Evolutionary conservation across 2,888 invertebrate genomes (phyloP), one percentile per base, ranked within the genome.

Genomic region (Rhodophaea formosa): DNA sequence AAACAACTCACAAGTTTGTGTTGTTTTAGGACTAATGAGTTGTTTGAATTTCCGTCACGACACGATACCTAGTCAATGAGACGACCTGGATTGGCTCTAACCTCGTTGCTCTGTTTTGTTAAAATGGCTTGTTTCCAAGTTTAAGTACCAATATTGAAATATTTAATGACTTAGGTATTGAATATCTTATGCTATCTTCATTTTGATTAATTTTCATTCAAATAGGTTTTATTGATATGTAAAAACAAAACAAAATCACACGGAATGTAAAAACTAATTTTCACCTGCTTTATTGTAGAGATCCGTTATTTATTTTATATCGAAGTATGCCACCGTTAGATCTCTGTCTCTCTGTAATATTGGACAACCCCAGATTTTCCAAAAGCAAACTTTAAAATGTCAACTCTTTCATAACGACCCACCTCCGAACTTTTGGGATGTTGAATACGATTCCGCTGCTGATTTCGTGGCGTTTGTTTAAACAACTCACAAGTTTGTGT

Each of bases 1-100:
- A 75, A 76, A 76, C 78, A 80, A 76, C 72, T 23, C 3, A 5
- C 23, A 74, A 80, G 79, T 80, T 80, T 69, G 72, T 82, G 80
- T 88, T 88, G 78, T 82, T 84, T 86, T 86, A 86, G 84, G 85
- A 74, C 79, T 80, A 82, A 88, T 82, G 75, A 82, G 75, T 69
- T 70, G 75, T 76, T 77, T 71, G 74, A 79, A 80, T 23, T 79
- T 81, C 70, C 68, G 70, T 79, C 79, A 75, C 75, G 75, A 67
- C 79, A n/a, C n/a, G n/a, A n/a, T n/a, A n/a, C n/a, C n/a, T n/a
- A n/a, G n/a, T n/a, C n/a, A n/a, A n/a, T n/a, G n/a, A n/a, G n/a
- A n/a, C n/a, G n/a, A n/a, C n/a, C n/a, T n/a, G n/a, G n/a, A n/a
- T n/a, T n/a, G n/a, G n/a, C n/a, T n/a, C n/a, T n/a, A n/a, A n/a